phyloP scores from a whole-genome alignment of 2,113 vertebrate genomes.

The Anser cygnoides region DNA sequence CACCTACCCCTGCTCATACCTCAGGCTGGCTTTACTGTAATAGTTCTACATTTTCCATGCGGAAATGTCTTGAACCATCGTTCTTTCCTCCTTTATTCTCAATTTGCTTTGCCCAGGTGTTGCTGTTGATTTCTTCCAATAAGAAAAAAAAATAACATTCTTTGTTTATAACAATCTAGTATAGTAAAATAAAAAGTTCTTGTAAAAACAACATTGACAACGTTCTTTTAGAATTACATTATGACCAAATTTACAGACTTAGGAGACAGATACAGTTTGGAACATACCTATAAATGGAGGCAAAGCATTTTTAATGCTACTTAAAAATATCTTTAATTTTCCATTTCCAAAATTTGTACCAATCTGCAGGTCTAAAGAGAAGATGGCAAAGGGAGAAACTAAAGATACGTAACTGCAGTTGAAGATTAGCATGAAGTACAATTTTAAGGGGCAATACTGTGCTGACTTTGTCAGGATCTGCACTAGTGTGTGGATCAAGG shows the following conservation, averaged over 20 bases:
- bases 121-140: not conserved
- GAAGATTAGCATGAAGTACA: not conserved
- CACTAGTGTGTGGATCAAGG: not conserved
- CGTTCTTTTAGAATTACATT: not conserved
- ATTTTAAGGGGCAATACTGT: not conserved
- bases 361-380: not conserved
- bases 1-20: not conserved
- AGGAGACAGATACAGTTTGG: not conserved
- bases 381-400: not conserved
- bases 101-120: not conserved
- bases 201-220: not conserved
- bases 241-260: not conserved
- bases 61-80: not conserved
- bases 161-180: not conserved
- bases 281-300: not conserved
- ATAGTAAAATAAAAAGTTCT: not conserved
- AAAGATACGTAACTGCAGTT: not conserved
- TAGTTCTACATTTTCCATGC: not conserved
- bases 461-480: not conserved
- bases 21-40: not conserved
- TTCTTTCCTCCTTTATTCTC: not conserved
- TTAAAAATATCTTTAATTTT: not conserved
- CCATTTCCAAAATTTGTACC: not conserved
- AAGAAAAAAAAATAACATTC: not conserved
- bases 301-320: not conserved